Percentiles rank a stretch among this genome's conserved stretches.
These are phyloP conservation scores for Formica aserva DNA, from an alignment of 2,888 invertebrate genomes.

Conservation along the genomic window DNA sequence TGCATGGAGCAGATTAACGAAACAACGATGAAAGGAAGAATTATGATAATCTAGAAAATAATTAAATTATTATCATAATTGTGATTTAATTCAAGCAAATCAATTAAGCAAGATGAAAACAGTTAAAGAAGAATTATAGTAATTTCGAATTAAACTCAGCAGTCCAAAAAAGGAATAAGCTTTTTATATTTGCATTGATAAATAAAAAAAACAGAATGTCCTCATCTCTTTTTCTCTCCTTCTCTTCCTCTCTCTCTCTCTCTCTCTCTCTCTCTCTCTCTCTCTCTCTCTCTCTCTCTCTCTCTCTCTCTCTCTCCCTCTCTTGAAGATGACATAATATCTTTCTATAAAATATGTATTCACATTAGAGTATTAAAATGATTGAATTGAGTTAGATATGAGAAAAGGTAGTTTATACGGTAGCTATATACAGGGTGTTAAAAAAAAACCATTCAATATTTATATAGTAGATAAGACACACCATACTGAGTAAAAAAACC, in stretches of 20 bases:
- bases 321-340: background rate
- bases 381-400: background rate
- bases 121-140: background rate
- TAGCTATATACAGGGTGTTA: too few species aligned
- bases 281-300: background rate
- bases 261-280: too few species aligned
- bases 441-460: too few species aligned
- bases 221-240: too few species aligned
- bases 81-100: conserved; percentile 1
- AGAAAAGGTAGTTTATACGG: background rate
- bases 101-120: background rate
- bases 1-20: background rate
- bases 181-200: background rate
- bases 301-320: too few species aligned
- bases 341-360: background rate
- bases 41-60: background rate
- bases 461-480: too few species aligned
- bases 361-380: background rate
- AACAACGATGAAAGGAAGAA: background rate
- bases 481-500: too few species aligned
- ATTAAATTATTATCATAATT: background rate
- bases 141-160: background rate
- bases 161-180: background rate
- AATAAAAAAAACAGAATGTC: background rate
- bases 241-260: too few species aligned